Percentiles rank a stretch among this genome's conserved stretches.
phyloP scores from a whole-genome alignment of 2,888 invertebrate genomes.

The Margaritifera margaritifera region DNA sequence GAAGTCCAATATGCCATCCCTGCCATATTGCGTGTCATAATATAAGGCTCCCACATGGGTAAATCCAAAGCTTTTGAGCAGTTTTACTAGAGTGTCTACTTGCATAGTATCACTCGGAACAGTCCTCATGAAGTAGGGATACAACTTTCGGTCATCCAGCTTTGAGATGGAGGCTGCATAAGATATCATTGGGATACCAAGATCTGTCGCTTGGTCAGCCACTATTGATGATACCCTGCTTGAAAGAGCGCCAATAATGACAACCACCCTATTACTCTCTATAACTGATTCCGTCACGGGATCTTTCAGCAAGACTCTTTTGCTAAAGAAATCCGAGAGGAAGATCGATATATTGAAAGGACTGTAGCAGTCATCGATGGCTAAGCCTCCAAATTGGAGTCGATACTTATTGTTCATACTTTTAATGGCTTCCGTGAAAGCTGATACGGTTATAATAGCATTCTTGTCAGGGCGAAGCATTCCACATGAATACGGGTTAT shows the following conservation, averaged over 20 bases:
- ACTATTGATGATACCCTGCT: slow-evolving; percentile 47
- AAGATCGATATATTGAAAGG: slow-evolving; percentile 38
- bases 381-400: slow-evolving; percentile 43
- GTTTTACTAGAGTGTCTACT: slow-evolving; percentile 46
- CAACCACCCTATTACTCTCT: slow-evolving; percentile 52
- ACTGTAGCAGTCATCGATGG: slow-evolving; percentile 56
- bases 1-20: slow-evolving; percentile 45
- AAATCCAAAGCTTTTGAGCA: slow-evolving; percentile 42
- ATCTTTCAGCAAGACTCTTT: slow-evolving; percentile 30
- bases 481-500: slow-evolving; percentile 37
- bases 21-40: slow-evolving; percentile 53
- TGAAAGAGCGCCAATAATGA: slow-evolving; percentile 76
- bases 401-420: slow-evolving; percentile 14
- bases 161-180: slow-evolving; percentile 50
- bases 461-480: slow-evolving; percentile 28
- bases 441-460: slow-evolving; percentile 45
- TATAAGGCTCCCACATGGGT: slow-evolving; percentile 52
- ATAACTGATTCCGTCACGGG: slow-evolving; percentile 20
- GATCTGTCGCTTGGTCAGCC: slow-evolving; percentile 43
- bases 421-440: slow-evolving; percentile 41
- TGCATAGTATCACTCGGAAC: slow-evolving; percentile 55
- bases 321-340: slow-evolving; percentile 38
- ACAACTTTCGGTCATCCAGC: slow-evolving; percentile 46
- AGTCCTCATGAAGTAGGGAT: slow-evolving; percentile 55
- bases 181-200: slow-evolving; percentile 49